Base-by-base conservation (phyloP, 2,888 invertebrate species). In the Scotopteryx bipunctaria region DNA sequence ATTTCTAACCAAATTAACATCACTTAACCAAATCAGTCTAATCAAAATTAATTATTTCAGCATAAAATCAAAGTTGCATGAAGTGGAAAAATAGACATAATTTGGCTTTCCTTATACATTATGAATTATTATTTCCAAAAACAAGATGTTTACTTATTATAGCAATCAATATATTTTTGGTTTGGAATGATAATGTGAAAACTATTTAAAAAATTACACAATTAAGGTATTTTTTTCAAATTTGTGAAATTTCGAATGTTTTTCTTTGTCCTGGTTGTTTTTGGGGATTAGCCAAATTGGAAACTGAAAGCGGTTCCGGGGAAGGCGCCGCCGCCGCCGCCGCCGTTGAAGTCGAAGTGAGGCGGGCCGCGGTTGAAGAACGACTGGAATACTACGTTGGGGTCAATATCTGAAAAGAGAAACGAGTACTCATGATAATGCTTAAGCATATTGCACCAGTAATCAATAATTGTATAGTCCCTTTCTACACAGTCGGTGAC, bases 341-440 rank as follows among this genome's bases (percentile, higher is more conserved):
- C 80, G 4, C 89, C 81, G 76, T 48, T 54, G 36, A 92, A 92
- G 61, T 92, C 92, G 67, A 91, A 92, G 57, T 88, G 90, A 46
- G 89, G 88, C 16, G 85, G 86, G 13, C 90, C 87, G 33, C 91
- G 90, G 71, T 93, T 93, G 91, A 95, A 97, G 92, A 96, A 97
- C 2, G 94, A 92, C 73, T 95, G 95, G 93, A 96, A 97, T 79
- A 96, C 94, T 77, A 94, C 94, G 76, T 94, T 94, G 4, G 96
- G 95, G 86, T 97, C 96, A 69, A 96, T 93, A 78, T 95, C 94
- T 91, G 92, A 65, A 93, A 92, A 42, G 78, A 5, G 14, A 27
- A 9, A 37, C 19, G 36, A 27, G 27, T 27, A 9, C 11, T 0
- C n/a, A 2, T 1, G 2, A 16, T 19, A 17, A 35, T 19, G n/a